A percentile compares a stretch with the other conserved stretches of the same genome.
Evolutionary conservation across 2,797 vertebrate genomes (phyloP).

Genomic region (Oreochromis grahami): DNA sequence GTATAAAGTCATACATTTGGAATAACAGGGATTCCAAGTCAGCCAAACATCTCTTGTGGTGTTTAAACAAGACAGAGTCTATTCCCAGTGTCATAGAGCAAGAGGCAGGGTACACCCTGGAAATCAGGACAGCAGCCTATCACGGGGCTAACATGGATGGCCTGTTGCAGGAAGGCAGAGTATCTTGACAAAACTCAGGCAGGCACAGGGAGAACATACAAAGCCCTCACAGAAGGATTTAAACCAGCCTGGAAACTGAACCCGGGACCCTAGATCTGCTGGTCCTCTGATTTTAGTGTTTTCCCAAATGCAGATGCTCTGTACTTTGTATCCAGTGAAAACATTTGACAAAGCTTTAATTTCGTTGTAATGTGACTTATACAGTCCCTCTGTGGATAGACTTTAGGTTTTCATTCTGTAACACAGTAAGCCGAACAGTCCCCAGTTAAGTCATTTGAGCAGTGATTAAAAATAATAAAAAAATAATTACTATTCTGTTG

Average conservation of each 20-base stretch:
- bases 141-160: neutral
- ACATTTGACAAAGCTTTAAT: neutral
- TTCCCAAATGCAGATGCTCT: neutral
- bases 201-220: neutral
- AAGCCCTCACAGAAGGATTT: neutral
- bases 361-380: neutral
- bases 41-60: neutral
- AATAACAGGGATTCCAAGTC: neutral
- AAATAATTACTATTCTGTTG: neutral
- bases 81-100: neutral
- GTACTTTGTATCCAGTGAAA: neutral
- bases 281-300: neutral
- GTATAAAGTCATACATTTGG: neutral
- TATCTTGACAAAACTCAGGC: neutral
- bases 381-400: fast-evolving
- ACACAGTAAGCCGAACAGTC: neutral
- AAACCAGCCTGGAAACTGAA: neutral
- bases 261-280: neutral
- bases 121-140: neutral
- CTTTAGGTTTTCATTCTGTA: neutral
- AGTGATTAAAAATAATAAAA: neutral
- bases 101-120: neutral
- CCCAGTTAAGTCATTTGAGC: neutral
- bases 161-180: neutral
- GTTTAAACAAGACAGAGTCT: neutral